phyloP scores from a whole-genome alignment of 2,113 vertebrate genomes.

The Lathamus discolor region DNA sequence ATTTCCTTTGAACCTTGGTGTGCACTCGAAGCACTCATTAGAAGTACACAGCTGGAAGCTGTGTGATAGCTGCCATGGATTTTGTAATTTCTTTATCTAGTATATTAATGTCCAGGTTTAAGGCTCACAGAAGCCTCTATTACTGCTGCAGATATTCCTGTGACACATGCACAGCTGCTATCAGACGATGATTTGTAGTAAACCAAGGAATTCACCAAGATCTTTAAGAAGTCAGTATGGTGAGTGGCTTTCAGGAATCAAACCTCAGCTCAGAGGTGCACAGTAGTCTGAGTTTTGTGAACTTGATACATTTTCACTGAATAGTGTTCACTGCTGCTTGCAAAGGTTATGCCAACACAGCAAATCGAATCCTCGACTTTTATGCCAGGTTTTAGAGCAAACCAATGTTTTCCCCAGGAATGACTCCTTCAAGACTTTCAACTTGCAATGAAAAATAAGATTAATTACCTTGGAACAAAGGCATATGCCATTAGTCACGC shows the following conservation, averaged over 20 bases:
- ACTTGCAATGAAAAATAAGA: slow-evolving; percentile 37
- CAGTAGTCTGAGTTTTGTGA: neutral
- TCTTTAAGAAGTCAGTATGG: neutral
- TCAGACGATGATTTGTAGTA: neutral
- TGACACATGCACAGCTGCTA: neutral
- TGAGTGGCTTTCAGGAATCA: neutral
- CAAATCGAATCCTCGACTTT: neutral
- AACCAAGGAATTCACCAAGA: neutral
- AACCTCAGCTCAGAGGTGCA: neutral
- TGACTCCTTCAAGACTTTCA: neutral
- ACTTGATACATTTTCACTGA: neutral
- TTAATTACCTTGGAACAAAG: slow-evolving; percentile 73
- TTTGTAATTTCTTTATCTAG: neutral
- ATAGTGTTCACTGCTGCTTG: neutral
- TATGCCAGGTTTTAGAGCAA: neutral
- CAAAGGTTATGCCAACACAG: neutral
- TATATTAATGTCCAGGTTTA: neutral
- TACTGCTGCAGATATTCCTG: neutral
- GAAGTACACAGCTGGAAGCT: neutral
- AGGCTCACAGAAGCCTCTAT: neutral
- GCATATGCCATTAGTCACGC: slow-evolving; percentile 63
- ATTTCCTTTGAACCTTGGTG: slow-evolving; percentile 23
- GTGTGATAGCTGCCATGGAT: neutral
- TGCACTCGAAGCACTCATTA: neutral
- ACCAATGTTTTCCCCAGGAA: neutral